phyloP scores from a whole-genome alignment of 2,888 invertebrate genomes.

The Drosophila villosipedis region DNA sequence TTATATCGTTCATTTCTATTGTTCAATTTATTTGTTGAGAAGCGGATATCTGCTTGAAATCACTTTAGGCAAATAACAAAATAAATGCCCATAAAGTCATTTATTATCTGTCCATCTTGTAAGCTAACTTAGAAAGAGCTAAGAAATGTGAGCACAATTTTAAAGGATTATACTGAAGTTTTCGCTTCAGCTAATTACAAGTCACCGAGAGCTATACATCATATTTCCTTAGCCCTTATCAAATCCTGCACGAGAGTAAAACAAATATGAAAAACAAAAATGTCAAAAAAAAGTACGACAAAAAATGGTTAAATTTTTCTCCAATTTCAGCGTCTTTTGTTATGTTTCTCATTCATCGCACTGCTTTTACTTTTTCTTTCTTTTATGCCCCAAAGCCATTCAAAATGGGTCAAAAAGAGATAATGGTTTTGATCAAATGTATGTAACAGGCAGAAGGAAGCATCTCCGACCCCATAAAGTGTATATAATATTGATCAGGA shows the following conservation, averaged over 20 bases:
- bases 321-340: slow-evolving; percentile 33
- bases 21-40: background rate
- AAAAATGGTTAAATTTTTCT: slow-evolving; percentile 7
- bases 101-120: background rate
- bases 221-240: background rate
- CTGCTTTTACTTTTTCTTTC: slow-evolving; percentile 2
- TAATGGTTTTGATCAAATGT: too few species aligned
- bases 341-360: slow-evolving; percentile 26
- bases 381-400: background rate
- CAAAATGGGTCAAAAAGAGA: too few species aligned
- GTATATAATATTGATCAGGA: too few species aligned
- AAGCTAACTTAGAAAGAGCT: background rate
- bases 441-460: too few species aligned
- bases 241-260: background rate
- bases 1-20: background rate
- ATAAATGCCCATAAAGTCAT: background rate
- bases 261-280: background rate
- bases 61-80: background rate
- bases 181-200: background rate
- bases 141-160: background rate
- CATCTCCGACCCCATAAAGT: too few species aligned
- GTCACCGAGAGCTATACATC: background rate
- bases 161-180: background rate
- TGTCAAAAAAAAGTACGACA: background rate
- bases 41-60: background rate